Evolutionary conservation across 2,113 vertebrate genomes (phyloP).

Genomic region (Trematomus loennbergii): DNA sequence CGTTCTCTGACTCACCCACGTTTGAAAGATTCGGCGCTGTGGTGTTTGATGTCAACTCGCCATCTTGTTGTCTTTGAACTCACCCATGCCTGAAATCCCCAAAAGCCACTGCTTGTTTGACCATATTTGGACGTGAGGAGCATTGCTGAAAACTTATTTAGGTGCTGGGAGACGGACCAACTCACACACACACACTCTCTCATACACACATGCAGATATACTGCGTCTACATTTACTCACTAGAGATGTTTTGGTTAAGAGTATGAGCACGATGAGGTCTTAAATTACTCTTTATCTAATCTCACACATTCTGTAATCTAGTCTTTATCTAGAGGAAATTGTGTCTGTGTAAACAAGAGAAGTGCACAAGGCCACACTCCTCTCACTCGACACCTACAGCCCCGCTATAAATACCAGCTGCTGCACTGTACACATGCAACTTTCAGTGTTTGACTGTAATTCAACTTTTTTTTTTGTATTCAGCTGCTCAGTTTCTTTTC

Average conservation of each 20-base stretch:
- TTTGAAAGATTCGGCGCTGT: slow-evolving; percentile 48
- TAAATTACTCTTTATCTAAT: slow-evolving; percentile 71
- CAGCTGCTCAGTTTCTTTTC: slow-evolving; percentile 25
- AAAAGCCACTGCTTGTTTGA: slow-evolving; percentile 52
- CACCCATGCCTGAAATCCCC: slow-evolving; percentile 42
- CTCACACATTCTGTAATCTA: slow-evolving; percentile 60
- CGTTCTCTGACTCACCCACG: slow-evolving; percentile 65
- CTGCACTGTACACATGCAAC: slow-evolving; percentile 37
- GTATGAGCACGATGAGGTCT: slow-evolving; percentile 66
- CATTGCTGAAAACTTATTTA: slow-evolving; percentile 57
- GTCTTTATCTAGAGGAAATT: slow-evolving; percentile 61
- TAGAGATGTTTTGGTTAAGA: slow-evolving; percentile 48
- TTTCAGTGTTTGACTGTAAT: slow-evolving; percentile 39
- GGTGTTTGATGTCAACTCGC: slow-evolving; percentile 68
- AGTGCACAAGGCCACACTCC: slow-evolving; percentile 61
- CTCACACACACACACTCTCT: slow-evolving; percentile 19
- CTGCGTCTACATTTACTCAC: slow-evolving; percentile 14
- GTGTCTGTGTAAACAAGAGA: slow-evolving; percentile 61
- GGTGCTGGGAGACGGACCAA: slow-evolving; percentile 49
- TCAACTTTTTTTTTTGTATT: slow-evolving; percentile 33
- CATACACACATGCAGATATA: slow-evolving; percentile 21
- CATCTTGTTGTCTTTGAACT: slow-evolving; percentile 61
- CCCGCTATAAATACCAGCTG: slow-evolving; percentile 72
- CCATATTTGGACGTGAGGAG: slow-evolving; percentile 57
- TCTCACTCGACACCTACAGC: slow-evolving; percentile 76